Evolutionary conservation across 2,113 vertebrate genomes (phyloP).

Genomic region (Xenus cinereus): DNA sequence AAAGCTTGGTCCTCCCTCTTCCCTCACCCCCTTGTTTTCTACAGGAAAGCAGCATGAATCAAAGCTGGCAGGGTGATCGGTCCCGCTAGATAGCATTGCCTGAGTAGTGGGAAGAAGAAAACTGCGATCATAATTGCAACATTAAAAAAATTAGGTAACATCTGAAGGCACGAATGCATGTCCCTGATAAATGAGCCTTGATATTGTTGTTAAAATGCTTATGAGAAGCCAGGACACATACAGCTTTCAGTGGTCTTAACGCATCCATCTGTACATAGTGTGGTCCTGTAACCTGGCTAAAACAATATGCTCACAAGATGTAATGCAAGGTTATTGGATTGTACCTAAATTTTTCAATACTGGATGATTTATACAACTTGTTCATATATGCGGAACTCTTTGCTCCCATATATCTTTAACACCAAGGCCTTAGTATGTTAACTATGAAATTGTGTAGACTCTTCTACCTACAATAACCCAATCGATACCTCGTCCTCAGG

Average conservation of each 20-base stretch:
- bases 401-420: not conserved
- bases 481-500: not conserved
- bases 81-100: not conserved
- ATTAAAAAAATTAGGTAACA: not conserved
- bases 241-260: not conserved
- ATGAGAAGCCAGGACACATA: not conserved
- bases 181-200: not conserved
- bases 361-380: not conserved
- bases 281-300: not conserved
- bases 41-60: not conserved
- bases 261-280: too few relatives aligned
- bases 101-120: not conserved
- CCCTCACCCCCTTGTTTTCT: not conserved
- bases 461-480: not conserved
- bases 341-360: not conserved
- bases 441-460: not conserved
- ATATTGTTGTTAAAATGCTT: not conserved
- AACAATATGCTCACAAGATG: not conserved
- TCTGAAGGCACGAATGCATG: not conserved
- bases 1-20: not conserved
- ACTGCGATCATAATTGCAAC: not conserved
- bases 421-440: rapidly evolving
- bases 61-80: not conserved
- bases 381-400: not conserved
- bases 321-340: not conserved